phyloP scores from a whole-genome alignment of 2,113 vertebrate genomes.

The Sinosuthora webbiana region DNA sequence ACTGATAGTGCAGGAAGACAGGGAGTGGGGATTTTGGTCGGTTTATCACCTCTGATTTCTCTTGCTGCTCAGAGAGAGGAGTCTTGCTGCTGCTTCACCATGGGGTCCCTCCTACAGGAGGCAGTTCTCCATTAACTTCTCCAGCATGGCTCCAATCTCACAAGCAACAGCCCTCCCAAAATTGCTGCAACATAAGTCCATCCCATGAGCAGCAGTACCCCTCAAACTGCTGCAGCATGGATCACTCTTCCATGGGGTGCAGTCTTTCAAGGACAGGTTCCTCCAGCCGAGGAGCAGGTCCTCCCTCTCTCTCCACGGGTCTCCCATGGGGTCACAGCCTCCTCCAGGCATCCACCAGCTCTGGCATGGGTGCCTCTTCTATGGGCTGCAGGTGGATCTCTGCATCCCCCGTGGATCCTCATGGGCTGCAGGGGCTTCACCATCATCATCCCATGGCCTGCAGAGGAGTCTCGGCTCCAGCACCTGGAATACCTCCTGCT shows the following conservation, averaged over 20 bases:
- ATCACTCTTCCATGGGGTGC: accelerated
- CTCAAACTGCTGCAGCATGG: neutral
- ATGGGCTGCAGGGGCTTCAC: neutral
- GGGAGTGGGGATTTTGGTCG: neutral
- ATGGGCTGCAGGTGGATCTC: accelerated
- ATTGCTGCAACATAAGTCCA: neutral
- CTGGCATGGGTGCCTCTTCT: accelerated
- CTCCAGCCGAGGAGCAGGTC: neutral
- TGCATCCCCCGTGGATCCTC: neutral
- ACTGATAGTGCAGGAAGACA: neutral
- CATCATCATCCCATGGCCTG: accelerated
- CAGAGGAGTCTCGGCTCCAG: accelerated
- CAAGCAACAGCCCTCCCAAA: neutral
- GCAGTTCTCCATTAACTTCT: neutral
- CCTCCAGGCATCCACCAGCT: neutral
- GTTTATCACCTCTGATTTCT: neutral
- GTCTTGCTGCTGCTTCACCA: neutral
- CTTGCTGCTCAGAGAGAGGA: neutral
- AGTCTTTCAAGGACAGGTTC: neutral
- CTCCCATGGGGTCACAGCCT: neutral
- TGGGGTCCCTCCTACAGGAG: neutral
- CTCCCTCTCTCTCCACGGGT: neutral
- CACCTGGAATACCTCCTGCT: accelerated
- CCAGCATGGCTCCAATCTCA: neutral
- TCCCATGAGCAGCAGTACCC: neutral